Conservation (phyloP, 2,888 invertebrate genomes). For the Lutraria lutraria region DNA sequence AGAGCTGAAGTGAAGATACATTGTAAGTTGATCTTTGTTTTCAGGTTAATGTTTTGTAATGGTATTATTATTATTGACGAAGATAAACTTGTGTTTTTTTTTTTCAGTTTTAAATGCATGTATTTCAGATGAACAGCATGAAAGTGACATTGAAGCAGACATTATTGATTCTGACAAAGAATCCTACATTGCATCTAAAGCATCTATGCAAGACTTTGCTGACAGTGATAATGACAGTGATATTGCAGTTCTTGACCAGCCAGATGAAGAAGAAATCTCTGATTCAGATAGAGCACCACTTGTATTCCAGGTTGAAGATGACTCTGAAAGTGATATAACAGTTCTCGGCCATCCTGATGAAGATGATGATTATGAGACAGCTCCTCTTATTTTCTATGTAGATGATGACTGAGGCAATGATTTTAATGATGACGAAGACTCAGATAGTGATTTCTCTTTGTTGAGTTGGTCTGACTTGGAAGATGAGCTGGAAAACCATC, state of each 20-base stretch:
- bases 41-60: no score
- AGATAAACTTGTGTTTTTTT: not conserved
- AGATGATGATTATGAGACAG: constrained; percentile 49
- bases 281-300: constrained; percentile 10
- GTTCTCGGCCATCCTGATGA: constrained; percentile 60
- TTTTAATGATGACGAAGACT: constrained; percentile 19
- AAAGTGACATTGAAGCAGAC: not conserved
- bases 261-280: not conserved
- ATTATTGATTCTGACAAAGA: not conserved
- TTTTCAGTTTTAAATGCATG: not conserved
- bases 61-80: no score
- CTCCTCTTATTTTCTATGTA: constrained; percentile 39
- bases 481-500: not conserved
- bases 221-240: constrained; percentile 29
- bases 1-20: no score
- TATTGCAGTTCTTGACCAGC: not conserved
- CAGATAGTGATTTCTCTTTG: constrained; percentile 28
- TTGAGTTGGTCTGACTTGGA: not conserved
- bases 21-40: no score
- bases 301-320: not conserved
- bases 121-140: not conserved
- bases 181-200: not conserved
- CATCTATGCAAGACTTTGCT: not conserved
- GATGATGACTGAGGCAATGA: constrained; percentile 4
- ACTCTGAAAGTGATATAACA: constrained; percentile 63